Conservation (phyloP, 2,888 invertebrate genomes). For the Epicampocera succincta region DNA sequence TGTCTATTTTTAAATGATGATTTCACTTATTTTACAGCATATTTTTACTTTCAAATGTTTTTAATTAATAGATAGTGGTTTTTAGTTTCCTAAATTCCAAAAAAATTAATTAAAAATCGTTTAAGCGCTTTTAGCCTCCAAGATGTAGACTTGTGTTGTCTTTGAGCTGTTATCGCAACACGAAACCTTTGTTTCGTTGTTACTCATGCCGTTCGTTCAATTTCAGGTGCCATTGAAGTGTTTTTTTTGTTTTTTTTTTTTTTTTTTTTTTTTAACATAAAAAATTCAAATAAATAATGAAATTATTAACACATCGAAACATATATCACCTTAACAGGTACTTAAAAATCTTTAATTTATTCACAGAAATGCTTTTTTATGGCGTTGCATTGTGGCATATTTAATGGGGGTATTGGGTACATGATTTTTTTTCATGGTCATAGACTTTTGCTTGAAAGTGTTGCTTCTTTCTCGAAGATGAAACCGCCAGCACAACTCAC, state of each 20-base stretch:
- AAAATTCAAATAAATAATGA: slow-evolving; percentile 5
- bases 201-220: slow-evolving; percentile 25
- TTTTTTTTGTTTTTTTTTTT: slow-evolving; percentile 10
- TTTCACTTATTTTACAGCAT: slow-evolving; percentile 41
- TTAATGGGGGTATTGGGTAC: background rate
- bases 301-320: slow-evolving; percentile 36
- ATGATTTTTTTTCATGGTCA: no score
- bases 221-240: slow-evolving; percentile 10
- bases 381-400: background rate
- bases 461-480: no score
- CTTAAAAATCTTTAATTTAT: slow-evolving; percentile 42
- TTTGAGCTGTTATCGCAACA: slow-evolving; percentile 5
- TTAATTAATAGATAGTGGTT: no score
- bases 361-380: slow-evolving; percentile 36
- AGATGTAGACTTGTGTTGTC: slow-evolving; percentile 4
- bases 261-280: slow-evolving; percentile 5
- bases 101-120: slow-evolving; percentile 48
- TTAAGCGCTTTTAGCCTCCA: slow-evolving; percentile 22
- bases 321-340: slow-evolving; percentile 48
- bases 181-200: slow-evolving; percentile 24
- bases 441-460: no score
- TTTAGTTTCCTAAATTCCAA: slow-evolving; percentile 21
- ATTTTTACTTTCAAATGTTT: slow-evolving; percentile 7
- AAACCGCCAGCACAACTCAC: no score
- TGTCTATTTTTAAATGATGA: slow-evolving; percentile 49